These are phyloP conservation scores for Apus apus DNA, from an alignment of 2,113 vertebrate species.

Conservation along the genomic window DNA sequence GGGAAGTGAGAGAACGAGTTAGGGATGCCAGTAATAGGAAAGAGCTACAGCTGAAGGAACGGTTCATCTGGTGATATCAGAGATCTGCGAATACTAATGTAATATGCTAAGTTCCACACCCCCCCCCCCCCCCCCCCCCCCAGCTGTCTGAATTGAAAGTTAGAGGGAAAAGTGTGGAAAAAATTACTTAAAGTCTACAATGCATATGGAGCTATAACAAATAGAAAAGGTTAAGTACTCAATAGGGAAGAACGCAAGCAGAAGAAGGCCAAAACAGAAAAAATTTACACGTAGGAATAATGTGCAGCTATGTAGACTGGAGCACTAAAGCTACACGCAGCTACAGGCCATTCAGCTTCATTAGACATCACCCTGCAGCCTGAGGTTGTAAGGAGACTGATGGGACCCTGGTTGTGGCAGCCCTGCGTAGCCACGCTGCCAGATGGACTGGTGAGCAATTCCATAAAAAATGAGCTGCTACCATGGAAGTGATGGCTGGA, in stretches of 20 bases:
- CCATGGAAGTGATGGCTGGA: neutral
- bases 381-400: neutral
- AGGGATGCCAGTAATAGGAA: neutral
- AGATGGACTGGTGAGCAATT: neutral
- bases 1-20: neutral
- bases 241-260: neutral
- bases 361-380: neutral
- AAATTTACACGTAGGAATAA: neutral
- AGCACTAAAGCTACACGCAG: neutral
- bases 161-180: neutral
- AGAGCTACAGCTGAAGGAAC: neutral
- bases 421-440: rapidly evolving
- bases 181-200: neutral
- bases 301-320: rapidly evolving
- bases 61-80: neutral
- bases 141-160: neutral
- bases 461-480: neutral
- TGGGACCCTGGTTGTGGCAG: neutral
- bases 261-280: neutral
- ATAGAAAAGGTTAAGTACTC: neutral
- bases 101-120: too few relatives aligned
- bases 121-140: too few relatives aligned
- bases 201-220: neutral
- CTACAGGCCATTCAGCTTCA: neutral
- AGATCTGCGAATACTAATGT: neutral